Base-by-base conservation (phyloP, 2,888 invertebrate genomes). In the Nomada hirtipes region DNA sequence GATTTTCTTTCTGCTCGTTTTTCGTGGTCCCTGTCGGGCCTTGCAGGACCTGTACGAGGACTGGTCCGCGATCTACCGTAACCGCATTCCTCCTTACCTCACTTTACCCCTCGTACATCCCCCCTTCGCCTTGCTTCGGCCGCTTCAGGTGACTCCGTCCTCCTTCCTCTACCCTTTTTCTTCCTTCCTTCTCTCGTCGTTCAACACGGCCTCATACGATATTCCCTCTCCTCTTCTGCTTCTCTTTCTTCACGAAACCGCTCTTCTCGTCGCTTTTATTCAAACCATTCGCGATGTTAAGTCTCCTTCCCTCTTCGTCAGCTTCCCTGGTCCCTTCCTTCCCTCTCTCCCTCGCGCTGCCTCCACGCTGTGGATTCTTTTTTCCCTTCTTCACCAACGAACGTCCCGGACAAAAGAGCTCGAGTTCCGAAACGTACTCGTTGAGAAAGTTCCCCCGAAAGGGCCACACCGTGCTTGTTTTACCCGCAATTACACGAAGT, bases 41-140 rank as follows among this genome's bases (percentile, higher is more conserved):
- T 83, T 79, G 86, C 89, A 76, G 89, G 86, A 83, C 81, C 86
- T 87, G 79, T 79, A 84, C 85, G 85, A 78, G 88, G 89, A 89
- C 89, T 88, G 87, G 90, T 88, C 90, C 89, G 90, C 91, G 92
- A 92, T 92, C 91, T 91, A 91, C 91, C 91, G 91, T 91, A 91
- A 92, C 92, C 91, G 88, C 92, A 92, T 91, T 92, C 91, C 90
- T 90, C 85, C 85, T 83, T 85, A 65, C 87, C 84, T 88, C 84
- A 83, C 82, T 75, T 84, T 85, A 55, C 88, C 82, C 64, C 83
- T 79, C 76, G 76, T 67, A 47, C 77, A 64, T 69, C 77, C 69
- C 82, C 75, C n/a, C 71, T 69, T 77, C 68, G 57, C 65, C 60
- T 63, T 79, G 42, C 69, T 64, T 47, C 53, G 73, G 65, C 65